A percentile compares a stretch with the other conserved stretches of the same genome.
phyloP scores from a whole-genome alignment of 2,113 vertebrate species.

The Atractosteus spatula region DNA sequence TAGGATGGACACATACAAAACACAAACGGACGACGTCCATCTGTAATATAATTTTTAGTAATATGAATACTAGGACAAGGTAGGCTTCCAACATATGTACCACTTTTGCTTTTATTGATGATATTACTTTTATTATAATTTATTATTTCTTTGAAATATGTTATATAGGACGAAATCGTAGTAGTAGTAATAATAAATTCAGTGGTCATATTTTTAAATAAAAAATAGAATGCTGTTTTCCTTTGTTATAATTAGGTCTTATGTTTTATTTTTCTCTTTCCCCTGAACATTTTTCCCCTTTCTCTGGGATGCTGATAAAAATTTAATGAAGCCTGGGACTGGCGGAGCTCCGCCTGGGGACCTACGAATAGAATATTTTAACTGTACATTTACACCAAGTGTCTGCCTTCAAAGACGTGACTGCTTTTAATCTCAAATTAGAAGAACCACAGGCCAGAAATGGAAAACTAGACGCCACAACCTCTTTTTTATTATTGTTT shows the following conservation, averaged over 20 bases:
- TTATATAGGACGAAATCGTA: too few species aligned
- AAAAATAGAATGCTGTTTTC: slow-evolving; percentile 59
- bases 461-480: slow-evolving; percentile 61
- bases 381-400: slow-evolving; percentile 98
- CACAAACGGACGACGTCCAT: too few species aligned
- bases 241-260: slow-evolving; percentile 73
- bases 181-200: background rate
- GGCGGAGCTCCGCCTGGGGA: slow-evolving; percentile 92
- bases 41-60: too few species aligned
- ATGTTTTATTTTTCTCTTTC: slow-evolving; percentile 75
- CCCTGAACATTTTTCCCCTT: slow-evolving; percentile 69
- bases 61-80: too few species aligned
- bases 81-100: too few species aligned
- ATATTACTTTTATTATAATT: background rate
- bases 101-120: too few species aligned
- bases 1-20: too few species aligned
- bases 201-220: slow-evolving; percentile 47
- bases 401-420: slow-evolving; percentile 94
- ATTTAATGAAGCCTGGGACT: slow-evolving; percentile 97
- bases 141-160: background rate
- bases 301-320: slow-evolving; percentile 96
- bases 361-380: slow-evolving; percentile 92
- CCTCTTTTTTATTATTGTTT: slow-evolving; percentile 42
- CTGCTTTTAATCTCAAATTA: slow-evolving; percentile 90
- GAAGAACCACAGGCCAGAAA: slow-evolving; percentile 81